Evolutionary conservation across 2,888 invertebrate genomes (phyloP).

Genomic region (Parapristionchus giblindavisi): DNA sequence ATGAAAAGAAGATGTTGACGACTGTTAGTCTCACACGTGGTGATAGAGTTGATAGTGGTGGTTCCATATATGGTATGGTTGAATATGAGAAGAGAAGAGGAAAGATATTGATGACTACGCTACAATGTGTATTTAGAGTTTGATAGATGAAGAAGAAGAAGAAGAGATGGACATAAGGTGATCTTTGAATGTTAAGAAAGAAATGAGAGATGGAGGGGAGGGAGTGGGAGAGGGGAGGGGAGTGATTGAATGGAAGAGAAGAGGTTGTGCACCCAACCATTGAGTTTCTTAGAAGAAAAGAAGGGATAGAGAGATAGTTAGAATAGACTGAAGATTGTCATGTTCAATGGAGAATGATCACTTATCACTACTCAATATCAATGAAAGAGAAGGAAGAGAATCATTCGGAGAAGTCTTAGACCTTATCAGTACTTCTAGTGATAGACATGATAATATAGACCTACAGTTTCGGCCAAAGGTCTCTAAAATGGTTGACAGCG

Average conservation of each 20-base stretch:
- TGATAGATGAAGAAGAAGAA: neutral
- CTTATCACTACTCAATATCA: too few relatives aligned
- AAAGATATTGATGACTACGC: neutral
- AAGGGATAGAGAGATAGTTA: constrained; percentile 8
- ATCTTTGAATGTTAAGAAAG: constrained; percentile 2
- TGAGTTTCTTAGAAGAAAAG: too few relatives aligned
- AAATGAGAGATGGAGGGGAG: neutral
- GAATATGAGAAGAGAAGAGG: constrained; percentile 4
- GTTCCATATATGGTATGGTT: neutral
- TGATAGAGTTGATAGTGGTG: neutral
- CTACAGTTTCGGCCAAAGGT: too few relatives aligned
- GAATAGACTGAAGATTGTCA: neutral
- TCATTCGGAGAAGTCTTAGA: neutral
- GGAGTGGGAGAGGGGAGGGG: neutral
- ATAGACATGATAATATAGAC: too few relatives aligned
- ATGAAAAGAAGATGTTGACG: neutral
- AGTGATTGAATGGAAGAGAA: too few relatives aligned
- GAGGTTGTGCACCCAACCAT: neutral
- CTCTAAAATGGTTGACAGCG: too few relatives aligned
- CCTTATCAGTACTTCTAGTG: too few relatives aligned
- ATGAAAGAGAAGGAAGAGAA: neutral
- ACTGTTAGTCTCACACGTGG: neutral
- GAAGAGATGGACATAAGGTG: neutral
- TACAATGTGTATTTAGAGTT: constrained; percentile 15
- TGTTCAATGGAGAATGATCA: too few relatives aligned